Evolutionary conservation across 1,140 invertebrate genomes (phyloP).

Genomic region (Eueides isabella): DNA sequence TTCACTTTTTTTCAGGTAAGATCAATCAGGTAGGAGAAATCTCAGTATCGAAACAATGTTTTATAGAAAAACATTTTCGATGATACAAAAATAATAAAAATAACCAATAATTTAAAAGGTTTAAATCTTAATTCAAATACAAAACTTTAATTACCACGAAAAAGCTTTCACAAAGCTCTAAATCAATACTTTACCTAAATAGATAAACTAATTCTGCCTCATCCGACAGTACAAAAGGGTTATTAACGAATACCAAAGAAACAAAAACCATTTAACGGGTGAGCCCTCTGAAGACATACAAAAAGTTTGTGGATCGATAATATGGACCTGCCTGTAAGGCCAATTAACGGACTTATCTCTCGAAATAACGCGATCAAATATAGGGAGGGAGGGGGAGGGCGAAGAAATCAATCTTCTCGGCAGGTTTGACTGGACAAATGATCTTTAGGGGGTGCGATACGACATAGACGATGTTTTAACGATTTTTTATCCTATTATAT

Average conservation of each 20-base stretch:
- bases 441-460: constrained; percentile 44
- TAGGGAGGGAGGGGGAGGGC: constrained; percentile 48
- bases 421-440: constrained; percentile 48
- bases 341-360: constrained; percentile 74
- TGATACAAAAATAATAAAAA: too few species aligned
- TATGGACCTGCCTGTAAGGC: constrained; percentile 63
- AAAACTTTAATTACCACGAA: neutral
- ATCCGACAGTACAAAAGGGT: constrained; percentile 38
- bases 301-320: constrained; percentile 71
- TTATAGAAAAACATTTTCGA: too few species aligned
- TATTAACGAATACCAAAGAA: constrained; percentile 51
- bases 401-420: constrained; percentile 73
- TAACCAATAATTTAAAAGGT: too few species aligned
- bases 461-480: neutral
- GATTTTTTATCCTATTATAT: neutral
- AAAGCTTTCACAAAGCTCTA: neutral
- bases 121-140: too few species aligned
- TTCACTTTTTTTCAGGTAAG: too few species aligned
- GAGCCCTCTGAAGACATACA: constrained; percentile 63
- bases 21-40: too few species aligned
- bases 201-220: constrained; percentile 33
- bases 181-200: constrained; percentile 3
- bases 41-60: too few species aligned
- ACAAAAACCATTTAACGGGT: constrained; percentile 61
- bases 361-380: constrained; percentile 70